Conservation (phyloP, 2,113 vertebrate genomes). For the Haplochromis vanheusdeni region DNA sequence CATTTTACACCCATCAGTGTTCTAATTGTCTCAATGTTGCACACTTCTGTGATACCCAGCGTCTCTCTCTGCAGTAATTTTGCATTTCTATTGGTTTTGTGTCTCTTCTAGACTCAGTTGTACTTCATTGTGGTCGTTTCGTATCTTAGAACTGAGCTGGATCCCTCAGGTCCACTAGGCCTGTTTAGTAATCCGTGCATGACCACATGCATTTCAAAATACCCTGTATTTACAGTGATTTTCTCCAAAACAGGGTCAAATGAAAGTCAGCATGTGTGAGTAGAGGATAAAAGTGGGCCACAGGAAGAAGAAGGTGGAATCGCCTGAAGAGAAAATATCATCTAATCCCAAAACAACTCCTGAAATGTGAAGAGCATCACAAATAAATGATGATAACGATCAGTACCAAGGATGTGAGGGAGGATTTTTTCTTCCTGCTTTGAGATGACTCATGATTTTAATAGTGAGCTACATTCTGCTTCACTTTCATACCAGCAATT, state of each 20-base stretch:
- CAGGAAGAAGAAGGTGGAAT: not conserved
- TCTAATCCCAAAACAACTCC: not conserved
- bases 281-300: not conserved
- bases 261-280: not conserved
- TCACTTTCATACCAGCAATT: conserved; percentile 32
- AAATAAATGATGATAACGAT: not conserved
- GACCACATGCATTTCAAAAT: not conserved
- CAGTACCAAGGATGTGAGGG: not conserved
- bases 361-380: not conserved
- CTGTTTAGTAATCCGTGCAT: not conserved
- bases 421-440: not conserved
- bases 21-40: not conserved
- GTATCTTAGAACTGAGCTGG: not conserved
- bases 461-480: not conserved
- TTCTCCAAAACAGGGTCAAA: not conserved
- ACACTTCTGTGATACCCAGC: not conserved
- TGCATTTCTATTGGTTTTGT: not conserved
- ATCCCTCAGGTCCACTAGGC: not conserved
- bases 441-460: conserved; percentile 33
- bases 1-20: not conserved
- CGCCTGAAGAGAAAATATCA: not conserved
- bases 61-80: not conserved
- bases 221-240: not conserved
- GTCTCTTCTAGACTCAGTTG: not conserved
- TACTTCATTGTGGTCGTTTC: not conserved